Conservation (phyloP, 2,888 invertebrate genomes). For the Ochropleura plecta region DNA sequence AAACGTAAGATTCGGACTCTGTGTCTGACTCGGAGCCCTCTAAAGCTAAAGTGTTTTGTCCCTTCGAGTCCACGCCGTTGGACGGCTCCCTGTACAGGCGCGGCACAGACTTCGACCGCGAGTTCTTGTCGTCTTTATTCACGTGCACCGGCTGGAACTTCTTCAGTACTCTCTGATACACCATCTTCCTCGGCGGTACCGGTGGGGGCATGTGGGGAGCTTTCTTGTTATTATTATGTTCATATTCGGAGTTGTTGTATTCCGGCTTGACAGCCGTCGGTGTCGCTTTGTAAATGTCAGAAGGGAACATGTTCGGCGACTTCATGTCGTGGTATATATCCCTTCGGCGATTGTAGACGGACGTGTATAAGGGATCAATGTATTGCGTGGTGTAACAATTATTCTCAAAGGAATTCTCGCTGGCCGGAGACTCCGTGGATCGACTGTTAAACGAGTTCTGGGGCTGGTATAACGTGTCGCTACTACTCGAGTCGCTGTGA, state of each 20-base stretch:
- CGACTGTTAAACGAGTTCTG: slow-evolving; percentile 86
- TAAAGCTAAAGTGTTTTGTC: slow-evolving; percentile 81
- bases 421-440: slow-evolving; percentile 87
- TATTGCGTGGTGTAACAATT: slow-evolving; percentile 87
- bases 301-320: slow-evolving; percentile 81
- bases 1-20: slow-evolving; percentile 89
- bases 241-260: slow-evolving; percentile 78
- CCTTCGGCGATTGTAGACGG: slow-evolving; percentile 85
- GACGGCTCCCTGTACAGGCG: slow-evolving; percentile 86
- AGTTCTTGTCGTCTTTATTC: slow-evolving; percentile 89
- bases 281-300: slow-evolving; percentile 89
- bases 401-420: slow-evolving; percentile 86
- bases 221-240: slow-evolving; percentile 83
- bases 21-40: slow-evolving; percentile 88
- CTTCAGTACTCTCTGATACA: slow-evolving; percentile 89
- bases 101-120: slow-evolving; percentile 87
- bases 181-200: slow-evolving; percentile 90
- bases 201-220: slow-evolving; percentile 91
- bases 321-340: slow-evolving; percentile 87
- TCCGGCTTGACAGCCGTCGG: slow-evolving; percentile 87
- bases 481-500: slow-evolving; percentile 88
- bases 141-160: slow-evolving; percentile 92
- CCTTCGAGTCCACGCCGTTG: slow-evolving; percentile 79
- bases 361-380: slow-evolving; percentile 87
- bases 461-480: slow-evolving; percentile 87